A percentile compares a stretch with the other conserved stretches of the same genome.
These are phyloP conservation scores for Pantala flavescens DNA, from an alignment of 1,140 invertebrate genomes.

Conservation along the genomic window DNA sequence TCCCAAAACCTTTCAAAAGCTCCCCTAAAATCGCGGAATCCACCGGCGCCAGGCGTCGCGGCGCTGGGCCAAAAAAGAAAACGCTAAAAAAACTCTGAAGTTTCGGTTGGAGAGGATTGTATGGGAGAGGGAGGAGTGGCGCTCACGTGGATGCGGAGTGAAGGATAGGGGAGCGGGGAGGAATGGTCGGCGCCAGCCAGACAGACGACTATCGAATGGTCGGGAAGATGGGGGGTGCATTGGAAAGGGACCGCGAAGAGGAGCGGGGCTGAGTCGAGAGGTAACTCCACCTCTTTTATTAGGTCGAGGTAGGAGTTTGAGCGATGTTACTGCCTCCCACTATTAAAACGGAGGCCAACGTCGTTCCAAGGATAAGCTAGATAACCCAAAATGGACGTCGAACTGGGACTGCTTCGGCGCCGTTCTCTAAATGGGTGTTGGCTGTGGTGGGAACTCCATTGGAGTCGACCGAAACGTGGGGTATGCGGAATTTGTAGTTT, in stretches of 20 bases:
- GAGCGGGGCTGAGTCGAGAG: not conserved
- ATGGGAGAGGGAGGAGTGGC: not conserved
- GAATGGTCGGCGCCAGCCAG: conserved; percentile 1
- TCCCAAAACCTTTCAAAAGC: not conserved
- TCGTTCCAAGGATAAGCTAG: not conserved
- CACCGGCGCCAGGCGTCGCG: conserved; percentile 2
- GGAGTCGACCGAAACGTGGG: not conserved
- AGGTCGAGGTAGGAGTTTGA: not conserved
- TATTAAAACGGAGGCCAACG: not conserved
- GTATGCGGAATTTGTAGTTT: not conserved
- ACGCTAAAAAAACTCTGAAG: not conserved
- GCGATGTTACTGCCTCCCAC: not conserved
- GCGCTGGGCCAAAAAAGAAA: not conserved
- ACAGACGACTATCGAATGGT: conserved; percentile 4
- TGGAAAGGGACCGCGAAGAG: not conserved
- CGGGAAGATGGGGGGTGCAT: not conserved
- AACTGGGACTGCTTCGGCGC: not conserved
- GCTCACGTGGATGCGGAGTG: not conserved
- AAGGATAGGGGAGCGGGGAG: not conserved
- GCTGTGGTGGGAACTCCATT: not conserved
- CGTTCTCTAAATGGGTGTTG: not conserved
- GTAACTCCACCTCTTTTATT: not conserved
- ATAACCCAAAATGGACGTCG: not conserved
- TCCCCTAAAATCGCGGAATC: not conserved
- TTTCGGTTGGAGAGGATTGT: not conserved